Conservation (phyloP, 35 echinoderm and acorn worm species). For the Patiria miniata region DNA sequence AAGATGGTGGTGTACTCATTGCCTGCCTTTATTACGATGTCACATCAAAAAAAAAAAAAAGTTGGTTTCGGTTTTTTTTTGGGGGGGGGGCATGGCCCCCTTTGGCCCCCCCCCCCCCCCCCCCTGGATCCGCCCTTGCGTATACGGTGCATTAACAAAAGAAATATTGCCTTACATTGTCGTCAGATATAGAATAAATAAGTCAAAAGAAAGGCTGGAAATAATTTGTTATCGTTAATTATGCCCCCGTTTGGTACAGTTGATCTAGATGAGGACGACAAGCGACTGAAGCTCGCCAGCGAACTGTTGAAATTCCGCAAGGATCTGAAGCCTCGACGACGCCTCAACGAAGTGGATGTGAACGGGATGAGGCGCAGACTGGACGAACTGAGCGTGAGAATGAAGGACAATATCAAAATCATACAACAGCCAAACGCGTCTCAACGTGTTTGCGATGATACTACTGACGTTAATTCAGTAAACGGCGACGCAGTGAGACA, state of each 20-base stretch:
- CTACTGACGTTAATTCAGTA: background rate
- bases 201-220: too few relatives aligned
- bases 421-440: background rate
- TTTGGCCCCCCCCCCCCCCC: too few relatives aligned
- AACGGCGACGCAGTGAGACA: background rate
- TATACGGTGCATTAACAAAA: too few relatives aligned
- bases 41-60: too few relatives aligned
- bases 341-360: slow-evolving; percentile 62
- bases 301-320: slow-evolving; percentile 56
- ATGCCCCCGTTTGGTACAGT: background rate
- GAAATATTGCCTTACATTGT: too few relatives aligned
- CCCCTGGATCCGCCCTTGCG: too few relatives aligned
- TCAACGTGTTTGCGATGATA: background rate
- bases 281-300: slow-evolving; percentile 14
- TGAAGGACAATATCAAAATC: slow-evolving; percentile 36
- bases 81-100: too few relatives aligned
- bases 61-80: too few relatives aligned
- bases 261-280: background rate
- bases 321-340: slow-evolving; percentile 60
- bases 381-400: slow-evolving; percentile 22
- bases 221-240: too few relatives aligned
- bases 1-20: too few relatives aligned
- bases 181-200: too few relatives aligned
- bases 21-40: too few relatives aligned
- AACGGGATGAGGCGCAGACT: slow-evolving; percentile 35